phyloP scores from a whole-genome alignment of 2,888 invertebrate genomes.

The Stenodema calcarata region DNA sequence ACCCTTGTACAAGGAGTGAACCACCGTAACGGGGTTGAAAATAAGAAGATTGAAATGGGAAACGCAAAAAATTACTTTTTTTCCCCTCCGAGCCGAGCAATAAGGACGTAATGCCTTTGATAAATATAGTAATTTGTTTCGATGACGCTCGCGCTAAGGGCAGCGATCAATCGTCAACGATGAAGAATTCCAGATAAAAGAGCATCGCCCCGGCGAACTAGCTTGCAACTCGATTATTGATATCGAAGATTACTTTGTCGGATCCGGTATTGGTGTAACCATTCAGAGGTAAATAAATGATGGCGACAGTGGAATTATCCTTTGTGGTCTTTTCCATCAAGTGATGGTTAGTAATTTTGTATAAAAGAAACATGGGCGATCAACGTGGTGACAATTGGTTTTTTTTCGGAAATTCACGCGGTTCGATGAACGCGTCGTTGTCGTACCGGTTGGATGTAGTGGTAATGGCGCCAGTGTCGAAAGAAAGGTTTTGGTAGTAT shows the following conservation, averaged over 20 bases:
- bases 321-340: not conserved
- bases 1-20: not conserved
- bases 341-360: not conserved
- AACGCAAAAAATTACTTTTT: not conserved
- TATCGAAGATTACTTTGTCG: not conserved
- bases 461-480: no score
- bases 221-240: not conserved
- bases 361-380: no score
- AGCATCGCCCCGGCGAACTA: not conserved
- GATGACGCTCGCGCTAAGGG: not conserved
- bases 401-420: no score
- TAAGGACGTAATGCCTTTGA: not conserved
- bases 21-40: not conserved
- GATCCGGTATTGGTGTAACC: not conserved
- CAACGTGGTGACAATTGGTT: no score
- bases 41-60: not conserved
- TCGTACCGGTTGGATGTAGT: no score
- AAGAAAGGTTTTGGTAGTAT: no score
- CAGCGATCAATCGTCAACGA: not conserved
- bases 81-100: not conserved
- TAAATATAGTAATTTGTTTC: slow-evolving; percentile 4
- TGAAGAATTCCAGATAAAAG: not conserved
- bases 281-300: not conserved
- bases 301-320: not conserved
- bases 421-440: no score